A percentile compares a stretch with the other conserved stretches of the same genome.
Evolutionary conservation across 2,797 vertebrate species (phyloP).

Genomic region (Diglossa cyanea): DNA sequence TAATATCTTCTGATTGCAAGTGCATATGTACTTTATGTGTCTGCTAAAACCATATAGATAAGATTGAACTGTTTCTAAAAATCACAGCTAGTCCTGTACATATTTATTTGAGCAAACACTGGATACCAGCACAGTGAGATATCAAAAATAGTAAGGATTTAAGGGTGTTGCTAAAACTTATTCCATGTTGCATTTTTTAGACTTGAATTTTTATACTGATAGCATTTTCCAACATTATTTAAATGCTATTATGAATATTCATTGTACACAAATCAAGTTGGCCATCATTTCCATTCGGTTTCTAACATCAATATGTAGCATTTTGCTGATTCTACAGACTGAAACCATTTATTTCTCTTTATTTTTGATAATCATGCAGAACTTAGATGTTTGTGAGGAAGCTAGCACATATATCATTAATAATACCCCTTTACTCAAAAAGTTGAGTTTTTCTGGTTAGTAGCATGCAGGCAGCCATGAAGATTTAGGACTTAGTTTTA

Average conservation of each 20-base stretch:
- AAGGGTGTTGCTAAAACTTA: background rate
- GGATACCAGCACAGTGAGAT: background rate
- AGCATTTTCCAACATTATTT: background rate
- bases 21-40: background rate
- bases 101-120: background rate
- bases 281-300: background rate
- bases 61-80: background rate
- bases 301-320: background rate
- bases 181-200: background rate
- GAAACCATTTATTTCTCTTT: background rate
- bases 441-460: background rate
- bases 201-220: background rate
- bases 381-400: background rate
- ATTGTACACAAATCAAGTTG: background rate
- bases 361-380: background rate
- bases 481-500: background rate
- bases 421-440: background rate
- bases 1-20: background rate
- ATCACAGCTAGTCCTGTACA: background rate
- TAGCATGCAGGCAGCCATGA: background rate
- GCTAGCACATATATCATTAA: background rate
- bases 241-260: background rate
- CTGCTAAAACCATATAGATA: background rate
- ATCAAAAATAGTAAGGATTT: background rate
- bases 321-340: background rate